phyloP scores from a whole-genome alignment of 1,140 invertebrate species.

The Potamilus streckersoni region DNA sequence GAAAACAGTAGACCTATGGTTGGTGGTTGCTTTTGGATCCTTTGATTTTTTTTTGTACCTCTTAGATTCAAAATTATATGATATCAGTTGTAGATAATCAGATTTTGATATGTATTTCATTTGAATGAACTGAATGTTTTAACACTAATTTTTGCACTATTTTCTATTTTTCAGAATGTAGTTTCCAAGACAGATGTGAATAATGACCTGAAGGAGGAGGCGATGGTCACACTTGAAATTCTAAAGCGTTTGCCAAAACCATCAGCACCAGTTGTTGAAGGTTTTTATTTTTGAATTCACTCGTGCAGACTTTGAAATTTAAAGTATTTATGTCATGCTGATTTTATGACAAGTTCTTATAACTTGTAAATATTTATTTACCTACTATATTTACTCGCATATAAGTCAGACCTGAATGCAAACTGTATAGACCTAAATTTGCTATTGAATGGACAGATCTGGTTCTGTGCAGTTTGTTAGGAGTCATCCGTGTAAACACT shows the following conservation, averaged over 20 bases:
- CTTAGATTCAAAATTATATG: not conserved
- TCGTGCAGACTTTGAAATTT: not conserved
- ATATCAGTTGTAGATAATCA: too few species aligned
- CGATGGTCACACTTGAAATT: conserved; percentile 58
- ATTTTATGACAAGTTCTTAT: not conserved
- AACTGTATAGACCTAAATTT: too few species aligned
- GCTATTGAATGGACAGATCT: too few species aligned
- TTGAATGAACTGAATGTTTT: not conserved
- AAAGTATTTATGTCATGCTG: conserved; percentile 7
- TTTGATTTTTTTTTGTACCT: not conserved
- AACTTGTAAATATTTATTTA: too few species aligned
- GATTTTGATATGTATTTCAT: not conserved
- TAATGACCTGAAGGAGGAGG: conserved; percentile 61
- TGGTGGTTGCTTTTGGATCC: not conserved
- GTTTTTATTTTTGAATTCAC: conserved; percentile 21
- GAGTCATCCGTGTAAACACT: too few species aligned
- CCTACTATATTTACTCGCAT: too few species aligned
- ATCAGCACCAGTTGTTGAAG: conserved; percentile 41
- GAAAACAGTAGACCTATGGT: too few species aligned
- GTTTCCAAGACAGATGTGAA: conserved; percentile 45
- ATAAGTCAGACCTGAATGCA: too few species aligned
- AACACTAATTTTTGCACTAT: not conserved
- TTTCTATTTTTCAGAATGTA: conserved; percentile 32
- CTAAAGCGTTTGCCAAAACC: conserved; percentile 61
- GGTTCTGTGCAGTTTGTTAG: too few species aligned